A percentile compares a stretch with the other conserved stretches of the same genome.
Evolutionary conservation across 1,140 invertebrate genomes (phyloP).

Genomic region (Lepidurus couesii): DNA sequence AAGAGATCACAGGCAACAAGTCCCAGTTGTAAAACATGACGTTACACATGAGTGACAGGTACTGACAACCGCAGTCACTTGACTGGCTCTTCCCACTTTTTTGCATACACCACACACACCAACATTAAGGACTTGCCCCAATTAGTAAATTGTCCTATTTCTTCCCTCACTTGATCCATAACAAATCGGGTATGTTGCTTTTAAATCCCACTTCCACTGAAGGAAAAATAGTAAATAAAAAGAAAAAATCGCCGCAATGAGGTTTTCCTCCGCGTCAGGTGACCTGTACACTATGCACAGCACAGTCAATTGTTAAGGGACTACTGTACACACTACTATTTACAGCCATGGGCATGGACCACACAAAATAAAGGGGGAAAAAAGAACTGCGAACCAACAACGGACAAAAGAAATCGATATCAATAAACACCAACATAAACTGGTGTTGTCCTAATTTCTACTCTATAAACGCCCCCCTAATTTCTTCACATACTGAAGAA

Average conservation of each 20-base stretch:
- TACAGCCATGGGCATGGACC: slow-evolving; percentile 1
- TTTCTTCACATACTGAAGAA: background rate
- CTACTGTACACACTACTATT: slow-evolving; percentile 18
- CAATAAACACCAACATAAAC: slow-evolving; percentile 16
- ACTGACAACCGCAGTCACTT: slow-evolving; percentile 17
- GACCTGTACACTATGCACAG: slow-evolving; percentile 18
- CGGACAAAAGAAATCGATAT: background rate
- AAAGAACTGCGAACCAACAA: background rate
- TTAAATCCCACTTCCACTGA: background rate
- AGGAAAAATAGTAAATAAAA: background rate
- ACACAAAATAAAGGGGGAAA: background rate
- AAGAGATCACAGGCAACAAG: slow-evolving; percentile 21
- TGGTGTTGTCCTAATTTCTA: background rate
- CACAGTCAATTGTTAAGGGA: background rate
- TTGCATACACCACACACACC: background rate
- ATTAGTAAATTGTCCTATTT: background rate
- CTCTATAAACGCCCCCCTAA: background rate
- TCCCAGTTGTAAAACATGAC: slow-evolving; percentile 22
- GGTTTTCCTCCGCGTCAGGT: background rate
- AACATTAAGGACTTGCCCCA: background rate
- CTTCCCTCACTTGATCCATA: background rate
- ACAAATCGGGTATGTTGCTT: too few species aligned
- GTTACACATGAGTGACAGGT: slow-evolving; percentile 19
- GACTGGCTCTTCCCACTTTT: slow-evolving; percentile 12
- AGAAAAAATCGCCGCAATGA: slow-evolving; percentile 1